Conservation (phyloP, 2,888 invertebrate species). For the Pachliopta kotzebuea region DNA sequence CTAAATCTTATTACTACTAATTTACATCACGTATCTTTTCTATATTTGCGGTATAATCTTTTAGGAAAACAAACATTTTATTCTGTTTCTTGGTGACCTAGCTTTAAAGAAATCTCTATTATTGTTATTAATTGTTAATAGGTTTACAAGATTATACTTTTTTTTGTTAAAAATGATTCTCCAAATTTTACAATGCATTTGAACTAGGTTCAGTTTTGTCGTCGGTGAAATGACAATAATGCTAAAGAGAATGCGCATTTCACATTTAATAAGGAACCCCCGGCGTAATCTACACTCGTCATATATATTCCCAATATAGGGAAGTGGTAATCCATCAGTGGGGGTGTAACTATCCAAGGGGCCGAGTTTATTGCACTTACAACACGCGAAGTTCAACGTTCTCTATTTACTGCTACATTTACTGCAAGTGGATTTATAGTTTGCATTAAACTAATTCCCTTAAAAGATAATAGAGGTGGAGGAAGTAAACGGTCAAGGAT, state of each 20-base stretch:
- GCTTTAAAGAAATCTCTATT: no score
- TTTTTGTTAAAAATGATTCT: no score
- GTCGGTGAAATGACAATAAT: no score
- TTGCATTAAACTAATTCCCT: slow-evolving; percentile 51
- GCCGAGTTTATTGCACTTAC: slow-evolving; percentile 25
- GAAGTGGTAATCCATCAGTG: slow-evolving; percentile 24
- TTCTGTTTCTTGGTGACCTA: no score
- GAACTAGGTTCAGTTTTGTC: no score
- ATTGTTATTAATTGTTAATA: no score
- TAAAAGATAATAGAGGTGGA: slow-evolving; percentile 41
- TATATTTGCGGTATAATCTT: no score
- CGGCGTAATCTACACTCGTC: not conserved
- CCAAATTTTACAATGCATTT: no score
- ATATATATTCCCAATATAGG: slow-evolving; percentile 8
- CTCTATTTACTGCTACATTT: slow-evolving; percentile 40
- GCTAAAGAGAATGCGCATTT: not conserved
- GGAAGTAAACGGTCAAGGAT: slow-evolving; percentile 27
- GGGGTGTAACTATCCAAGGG: slow-evolving; percentile 26
- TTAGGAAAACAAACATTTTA: no score
- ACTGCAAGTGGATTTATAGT: slow-evolving; percentile 49
- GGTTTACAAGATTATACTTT: no score
- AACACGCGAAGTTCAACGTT: slow-evolving; percentile 33
- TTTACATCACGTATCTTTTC: no score
- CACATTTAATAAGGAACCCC: not conserved
- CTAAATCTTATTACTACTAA: no score